Evolutionary conservation across 2,797 vertebrate species (phyloP).

Genomic region (Coregonus sp.): DNA sequence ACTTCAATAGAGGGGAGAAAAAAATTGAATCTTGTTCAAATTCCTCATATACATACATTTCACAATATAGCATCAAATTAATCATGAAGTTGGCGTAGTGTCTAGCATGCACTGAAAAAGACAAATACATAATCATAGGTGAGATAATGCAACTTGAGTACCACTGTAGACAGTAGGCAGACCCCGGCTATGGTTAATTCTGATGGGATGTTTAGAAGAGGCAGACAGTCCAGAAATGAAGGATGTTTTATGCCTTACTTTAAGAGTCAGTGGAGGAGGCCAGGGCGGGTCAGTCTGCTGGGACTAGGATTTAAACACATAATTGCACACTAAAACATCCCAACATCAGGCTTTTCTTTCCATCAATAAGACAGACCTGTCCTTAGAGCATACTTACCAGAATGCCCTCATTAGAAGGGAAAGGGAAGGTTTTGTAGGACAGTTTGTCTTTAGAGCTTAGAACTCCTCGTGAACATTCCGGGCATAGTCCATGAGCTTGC

Average conservation of each 20-base stretch:
- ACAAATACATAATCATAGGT: slow-evolving; percentile 18
- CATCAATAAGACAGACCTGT: slow-evolving; percentile 26
- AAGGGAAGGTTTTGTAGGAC: neutral
- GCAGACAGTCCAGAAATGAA: slow-evolving; percentile 27
- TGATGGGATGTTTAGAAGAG: slow-evolving; percentile 10
- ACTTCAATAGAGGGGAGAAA: slow-evolving; percentile 5
- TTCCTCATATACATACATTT: slow-evolving; percentile 66
- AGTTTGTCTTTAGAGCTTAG: slow-evolving; percentile 83
- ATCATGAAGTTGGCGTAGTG: slow-evolving; percentile 27
- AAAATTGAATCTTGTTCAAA: slow-evolving; percentile 24
- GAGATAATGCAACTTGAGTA: slow-evolving; percentile 8
- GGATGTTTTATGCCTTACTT: slow-evolving; percentile 20
- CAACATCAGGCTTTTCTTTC: neutral
- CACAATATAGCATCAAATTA: slow-evolving; percentile 35
- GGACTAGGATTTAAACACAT: slow-evolving; percentile 38
- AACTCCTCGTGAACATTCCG: slow-evolving; percentile 97
- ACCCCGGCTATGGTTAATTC: slow-evolving; percentile 21
- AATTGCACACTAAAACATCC: slow-evolving; percentile 47
- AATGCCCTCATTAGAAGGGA: neutral
- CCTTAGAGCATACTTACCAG: slow-evolving; percentile 37
- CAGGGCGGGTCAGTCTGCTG: slow-evolving; percentile 1
- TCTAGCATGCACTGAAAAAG: slow-evolving; percentile 24
- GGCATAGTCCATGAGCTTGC: slow-evolving; percentile 98
- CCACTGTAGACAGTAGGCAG: slow-evolving; percentile 39
- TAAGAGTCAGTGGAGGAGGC: slow-evolving; percentile 41